These are phyloP conservation scores for Lathamus discolor DNA, from an alignment of 2,113 vertebrate species.

Conservation along the genomic window DNA sequence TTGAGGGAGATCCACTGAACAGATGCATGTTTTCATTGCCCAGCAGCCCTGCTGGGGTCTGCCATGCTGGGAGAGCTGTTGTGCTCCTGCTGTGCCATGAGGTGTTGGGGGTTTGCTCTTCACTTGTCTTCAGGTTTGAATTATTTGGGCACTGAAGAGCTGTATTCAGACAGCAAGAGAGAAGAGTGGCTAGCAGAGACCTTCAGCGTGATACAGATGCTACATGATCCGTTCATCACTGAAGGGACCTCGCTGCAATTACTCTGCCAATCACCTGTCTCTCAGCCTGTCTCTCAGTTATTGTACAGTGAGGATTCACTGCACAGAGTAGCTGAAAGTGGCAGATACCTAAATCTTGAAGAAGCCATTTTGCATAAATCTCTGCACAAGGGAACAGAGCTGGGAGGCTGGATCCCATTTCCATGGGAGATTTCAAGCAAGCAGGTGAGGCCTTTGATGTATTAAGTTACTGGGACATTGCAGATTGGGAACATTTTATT, in stretches of 20 bases:
- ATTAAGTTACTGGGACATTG: background rate
- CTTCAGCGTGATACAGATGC: background rate
- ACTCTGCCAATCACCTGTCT: constrained; percentile 32
- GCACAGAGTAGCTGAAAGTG: background rate
- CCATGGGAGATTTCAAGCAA: background rate
- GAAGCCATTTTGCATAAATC: background rate
- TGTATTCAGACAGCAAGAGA: background rate
- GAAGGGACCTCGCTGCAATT: background rate
- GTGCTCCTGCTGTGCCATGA: background rate
- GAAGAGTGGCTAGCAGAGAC: background rate
- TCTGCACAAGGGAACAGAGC: background rate
- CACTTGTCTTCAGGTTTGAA: background rate
- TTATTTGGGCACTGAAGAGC: background rate
- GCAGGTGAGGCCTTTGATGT: background rate
- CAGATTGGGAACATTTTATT: background rate
- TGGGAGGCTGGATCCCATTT: background rate
- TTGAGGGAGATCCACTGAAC: background rate
- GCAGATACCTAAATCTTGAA: background rate
- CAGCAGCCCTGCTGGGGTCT: background rate
- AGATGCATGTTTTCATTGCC: accelerated
- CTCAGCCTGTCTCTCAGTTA: background rate
- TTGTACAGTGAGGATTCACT: background rate
- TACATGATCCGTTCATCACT: background rate
- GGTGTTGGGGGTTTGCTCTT: background rate
- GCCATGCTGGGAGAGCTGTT: background rate